Base-by-base conservation (phyloP, 2,888 invertebrate genomes). In the Zaprionus lineosus region DNA sequence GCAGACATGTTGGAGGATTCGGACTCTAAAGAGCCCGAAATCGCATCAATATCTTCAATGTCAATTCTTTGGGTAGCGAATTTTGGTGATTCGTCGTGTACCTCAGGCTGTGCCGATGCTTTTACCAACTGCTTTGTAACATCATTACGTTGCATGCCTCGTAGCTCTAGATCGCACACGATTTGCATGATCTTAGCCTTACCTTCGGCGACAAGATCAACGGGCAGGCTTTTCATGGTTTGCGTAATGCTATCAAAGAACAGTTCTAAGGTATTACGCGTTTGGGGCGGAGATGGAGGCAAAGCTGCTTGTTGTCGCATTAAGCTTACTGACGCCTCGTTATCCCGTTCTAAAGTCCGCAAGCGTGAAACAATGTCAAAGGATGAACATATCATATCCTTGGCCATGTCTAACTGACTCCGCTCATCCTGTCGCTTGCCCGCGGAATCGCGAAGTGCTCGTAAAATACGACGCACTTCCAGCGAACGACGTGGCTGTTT, bases 151-250 rank as follows among this genome's bases (percentile, higher is more conserved):
- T 68, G 73, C 47, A 87, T 51, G 3, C 72, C 74, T 2, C 86
- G 81, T 8, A 88, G 21, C 48, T 88, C 88, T n/a, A 88, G 43
- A 16, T 84, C 78, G 29, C 79, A 85, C 0, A 88, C 84, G 1
- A 86, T 61, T 60, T 87, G 85, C 88, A 88, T 88, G 1, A 88
- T 81, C 14, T 84, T 85, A 1, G 86, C 55, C 47, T 86, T 86
- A 1, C 86, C 87, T 40, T 88, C 88, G 9, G 88, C 84, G 1
- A 81, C 87, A 16, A 88, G 58, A 48, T 88, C 87, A 0, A 60
- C 18, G 0, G 88, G 88, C 46, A 88, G 61, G 0, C 46, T 52
- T 19, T 88, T 88, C 60, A 88, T 76, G 0, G 86, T 88, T 31
- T 85, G 86, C 8, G 81, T 59, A 11, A 88, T 73, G 58, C 88